Evolutionary conservation across 2,113 vertebrate species (phyloP), one percentile per base, ranked within the genome.

Genomic region (Hiodon tergisus): DNA sequence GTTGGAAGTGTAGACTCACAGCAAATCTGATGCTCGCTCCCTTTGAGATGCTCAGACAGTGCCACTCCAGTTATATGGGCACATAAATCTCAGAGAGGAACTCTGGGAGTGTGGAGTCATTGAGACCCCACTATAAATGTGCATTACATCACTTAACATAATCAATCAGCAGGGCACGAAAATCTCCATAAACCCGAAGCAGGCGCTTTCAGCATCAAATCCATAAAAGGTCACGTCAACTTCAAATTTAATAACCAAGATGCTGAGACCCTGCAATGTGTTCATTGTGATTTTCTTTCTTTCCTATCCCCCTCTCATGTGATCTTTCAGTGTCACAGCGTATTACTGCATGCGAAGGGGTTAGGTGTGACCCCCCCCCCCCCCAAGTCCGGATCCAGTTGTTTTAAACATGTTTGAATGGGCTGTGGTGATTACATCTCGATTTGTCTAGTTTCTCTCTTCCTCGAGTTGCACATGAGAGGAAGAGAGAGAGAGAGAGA

Each of bases 61-160:
- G 81, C 80, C 78, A 68, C 81, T 85, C 76, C 82, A 78, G 81
- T 78, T 63, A 46, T 51, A 80, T 76, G 83, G 31, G 78, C 79
- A 86, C 83, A 86, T 90, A 88, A 90, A 90, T 90, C 87, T 87
- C 77, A 75, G 72, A 31, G 78, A 67, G 13, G 78, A 82, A 80
- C 81, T 84, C 82, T 65, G 77, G 76, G 78, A 79, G 81, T 83
- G 80, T 66, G 66, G 81, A 88, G 84, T 87, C 88, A 89, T 85
- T 85, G 88, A 81, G 80, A 78, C 80, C 31, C 78, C 83, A 82
- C 77, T 79, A 76, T 85, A 84, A 86, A 84, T 84, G 83, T 83
- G 83, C 85, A 87, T 82, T 81, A 85, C 86, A 85, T 90, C 83
- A 90, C 88, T 92, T 90, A 88, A 83, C 87, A 89, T 89, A 90